Evolutionary conservation across 1,140 invertebrate genomes (phyloP).

Genomic region (Lordiphosa stackelbergi): DNA sequence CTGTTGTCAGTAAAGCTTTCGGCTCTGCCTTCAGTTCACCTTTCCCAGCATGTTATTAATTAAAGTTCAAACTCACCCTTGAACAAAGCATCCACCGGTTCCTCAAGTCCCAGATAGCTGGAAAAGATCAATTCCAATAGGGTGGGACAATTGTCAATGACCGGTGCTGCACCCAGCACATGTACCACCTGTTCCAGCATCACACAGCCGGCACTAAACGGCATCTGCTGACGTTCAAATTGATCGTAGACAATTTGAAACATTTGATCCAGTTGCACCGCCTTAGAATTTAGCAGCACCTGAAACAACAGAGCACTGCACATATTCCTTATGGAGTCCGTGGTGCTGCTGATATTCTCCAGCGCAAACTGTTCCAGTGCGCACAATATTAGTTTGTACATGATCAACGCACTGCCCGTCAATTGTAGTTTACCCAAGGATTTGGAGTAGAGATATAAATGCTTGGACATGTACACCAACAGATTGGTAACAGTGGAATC

Average conservation of each 20-base stretch:
- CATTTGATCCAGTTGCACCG: neutral
- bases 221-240: conserved; percentile 22
- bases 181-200: conserved; percentile 45
- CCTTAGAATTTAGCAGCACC: conserved; percentile 25
- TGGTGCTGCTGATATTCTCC: conserved; percentile 75
- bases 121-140: conserved; percentile 53
- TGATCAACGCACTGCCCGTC: neutral
- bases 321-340: conserved; percentile 80
- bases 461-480: conserved; percentile 51
- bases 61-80: conserved; percentile 62
- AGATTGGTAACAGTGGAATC: conserved; percentile 33
- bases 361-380: conserved; percentile 76
- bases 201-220: conserved; percentile 39
- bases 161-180: conserved; percentile 34
- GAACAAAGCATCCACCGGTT: conserved; percentile 55
- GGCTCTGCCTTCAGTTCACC: too few relatives aligned
- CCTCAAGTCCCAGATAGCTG: conserved; percentile 47
- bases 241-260: conserved; percentile 25
- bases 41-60: too few relatives aligned
- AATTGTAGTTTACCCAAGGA: conserved; percentile 6
- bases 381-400: conserved; percentile 18
- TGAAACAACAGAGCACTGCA: conserved; percentile 73
- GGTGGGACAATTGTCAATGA: conserved; percentile 43
- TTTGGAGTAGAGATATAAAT: conserved; percentile 46
- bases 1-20: too few relatives aligned